A percentile compares a stretch with the other conserved stretches of the same genome.
Evolutionary conservation across 1,140 invertebrate species (phyloP).

Genomic region (Notospermus geniculatus): DNA sequence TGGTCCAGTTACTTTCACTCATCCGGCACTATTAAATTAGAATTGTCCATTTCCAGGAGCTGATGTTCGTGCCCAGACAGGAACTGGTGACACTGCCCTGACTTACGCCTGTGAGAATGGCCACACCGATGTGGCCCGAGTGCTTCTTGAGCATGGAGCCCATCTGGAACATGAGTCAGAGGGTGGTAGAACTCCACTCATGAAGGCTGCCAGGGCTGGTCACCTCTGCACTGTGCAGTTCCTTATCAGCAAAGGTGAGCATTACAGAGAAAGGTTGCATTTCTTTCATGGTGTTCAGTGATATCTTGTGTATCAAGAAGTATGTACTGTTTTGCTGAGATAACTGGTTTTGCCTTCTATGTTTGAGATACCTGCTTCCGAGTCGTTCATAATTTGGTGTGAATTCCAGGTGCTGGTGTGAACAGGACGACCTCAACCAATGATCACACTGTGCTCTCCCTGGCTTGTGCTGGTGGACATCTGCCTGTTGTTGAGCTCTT

Average conservation of each 20-base stretch:
- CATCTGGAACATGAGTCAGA: constrained; percentile 55
- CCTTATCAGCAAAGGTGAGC: constrained; percentile 54
- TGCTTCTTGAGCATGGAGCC: constrained; percentile 53
- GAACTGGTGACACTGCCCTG: constrained; percentile 66
- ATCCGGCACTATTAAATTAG: no score
- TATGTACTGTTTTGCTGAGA: no score
- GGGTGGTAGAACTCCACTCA: constrained; percentile 59
- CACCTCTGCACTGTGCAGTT: constrained; percentile 58
- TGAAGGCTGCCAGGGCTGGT: constrained; percentile 60
- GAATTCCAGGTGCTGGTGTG: constrained; percentile 52
- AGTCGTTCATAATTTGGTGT: background rate
- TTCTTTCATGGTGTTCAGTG: no score
- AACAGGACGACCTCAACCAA: constrained; percentile 54
- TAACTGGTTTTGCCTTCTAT: no score
- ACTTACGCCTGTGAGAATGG: constrained; percentile 59
- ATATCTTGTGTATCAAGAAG: no score
- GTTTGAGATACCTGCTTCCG: no score
- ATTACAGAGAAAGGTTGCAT: background rate
- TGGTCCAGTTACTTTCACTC: no score
- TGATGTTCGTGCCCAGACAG: constrained; percentile 90
- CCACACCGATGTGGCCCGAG: constrained; percentile 55
- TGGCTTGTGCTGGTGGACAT: constrained; percentile 81
- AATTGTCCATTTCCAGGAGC: constrained; percentile 57
- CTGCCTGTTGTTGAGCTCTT: constrained; percentile 87
- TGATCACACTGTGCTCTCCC: constrained; percentile 58